Evolutionary conservation across 2,113 vertebrate genomes (phyloP).

Genomic region (Actinemys pallida): DNA sequence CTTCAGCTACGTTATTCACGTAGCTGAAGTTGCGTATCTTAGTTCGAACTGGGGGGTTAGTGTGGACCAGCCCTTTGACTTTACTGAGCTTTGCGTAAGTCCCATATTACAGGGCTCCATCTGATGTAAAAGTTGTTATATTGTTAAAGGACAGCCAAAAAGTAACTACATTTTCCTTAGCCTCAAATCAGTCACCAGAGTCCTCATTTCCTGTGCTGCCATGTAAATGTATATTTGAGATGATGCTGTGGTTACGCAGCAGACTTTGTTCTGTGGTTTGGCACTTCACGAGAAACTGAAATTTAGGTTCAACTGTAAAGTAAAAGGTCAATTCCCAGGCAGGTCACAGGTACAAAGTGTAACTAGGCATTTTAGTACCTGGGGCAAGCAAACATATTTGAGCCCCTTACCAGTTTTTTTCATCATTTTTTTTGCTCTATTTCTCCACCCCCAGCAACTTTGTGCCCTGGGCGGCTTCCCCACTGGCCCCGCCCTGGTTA

Average conservation of each 20-base stretch:
- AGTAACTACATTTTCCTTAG: background rate
- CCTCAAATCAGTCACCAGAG: background rate
- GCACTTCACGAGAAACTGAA: slow-evolving; percentile 10
- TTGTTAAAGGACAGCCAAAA: background rate
- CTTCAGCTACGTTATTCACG: no score
- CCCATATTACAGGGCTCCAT: background rate
- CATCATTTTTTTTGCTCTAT: no score
- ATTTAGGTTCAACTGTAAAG: background rate
- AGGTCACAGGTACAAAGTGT: background rate
- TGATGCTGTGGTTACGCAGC: background rate
- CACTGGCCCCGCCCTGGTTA: background rate
- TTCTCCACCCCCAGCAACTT: background rate
- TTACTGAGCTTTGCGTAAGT: background rate
- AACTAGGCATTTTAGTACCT: background rate
- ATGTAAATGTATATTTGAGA: background rate
- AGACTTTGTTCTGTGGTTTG: background rate
- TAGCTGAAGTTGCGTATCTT: no score
- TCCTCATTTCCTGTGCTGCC: background rate
- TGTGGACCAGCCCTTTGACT: background rate
- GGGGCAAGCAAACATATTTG: background rate
- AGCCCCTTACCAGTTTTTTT: no score
- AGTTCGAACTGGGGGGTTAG: no score
- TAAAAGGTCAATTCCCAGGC: background rate
- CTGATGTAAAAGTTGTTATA: background rate
- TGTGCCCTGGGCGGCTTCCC: background rate